A percentile compares a stretch with the other conserved stretches of the same genome.
Conservation (phyloP, 2,113 vertebrate species). For the Perccottus glenii region DNA sequence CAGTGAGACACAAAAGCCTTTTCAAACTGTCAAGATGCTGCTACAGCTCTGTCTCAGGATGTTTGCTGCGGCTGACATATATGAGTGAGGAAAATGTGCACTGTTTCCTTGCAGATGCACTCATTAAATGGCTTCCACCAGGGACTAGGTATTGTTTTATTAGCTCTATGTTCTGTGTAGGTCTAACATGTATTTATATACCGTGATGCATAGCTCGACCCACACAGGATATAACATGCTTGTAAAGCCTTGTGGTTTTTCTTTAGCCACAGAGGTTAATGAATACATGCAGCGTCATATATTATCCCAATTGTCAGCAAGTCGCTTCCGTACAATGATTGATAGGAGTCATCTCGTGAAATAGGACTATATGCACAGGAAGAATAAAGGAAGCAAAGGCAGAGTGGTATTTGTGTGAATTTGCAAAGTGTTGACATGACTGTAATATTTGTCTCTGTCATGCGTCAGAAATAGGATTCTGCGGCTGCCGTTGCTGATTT, state of each 20-base stretch:
- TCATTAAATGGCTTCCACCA: slow-evolving; percentile 5
- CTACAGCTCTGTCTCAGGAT: slow-evolving; percentile 12
- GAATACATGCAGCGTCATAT: slow-evolving; percentile 5
- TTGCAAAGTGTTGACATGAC: slow-evolving; percentile 31
- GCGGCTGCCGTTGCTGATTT: slow-evolving; percentile 48
- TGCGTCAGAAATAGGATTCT: slow-evolving; percentile 45
- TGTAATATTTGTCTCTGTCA: slow-evolving; percentile 51
- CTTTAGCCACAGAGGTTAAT: slow-evolving; percentile 53
- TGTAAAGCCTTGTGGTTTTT: slow-evolving; percentile 34
- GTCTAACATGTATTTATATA: slow-evolving; percentile 13
- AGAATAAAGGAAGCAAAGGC: slow-evolving; percentile 27
- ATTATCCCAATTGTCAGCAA: slow-evolving; percentile 24
- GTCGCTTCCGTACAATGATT: slow-evolving; percentile 9
- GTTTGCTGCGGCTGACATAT: slow-evolving; percentile 17
- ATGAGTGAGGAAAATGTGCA: slow-evolving; percentile 13
- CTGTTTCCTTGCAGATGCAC: not conserved
- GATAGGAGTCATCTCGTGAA: slow-evolving; percentile 3
- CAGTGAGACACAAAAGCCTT: slow-evolving; percentile 47
- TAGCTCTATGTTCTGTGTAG: slow-evolving; percentile 11
- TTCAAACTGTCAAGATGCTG: slow-evolving; percentile 28
- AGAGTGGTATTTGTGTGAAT: slow-evolving; percentile 14
- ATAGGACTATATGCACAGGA: not conserved
- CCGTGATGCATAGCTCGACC: not conserved
- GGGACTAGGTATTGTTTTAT: slow-evolving; percentile 25
- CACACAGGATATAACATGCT: slow-evolving; percentile 15